Evolutionary conservation across 1,140 invertebrate species (phyloP), one percentile per base, ranked within the genome.

Genomic region (Argopecten irradians): DNA sequence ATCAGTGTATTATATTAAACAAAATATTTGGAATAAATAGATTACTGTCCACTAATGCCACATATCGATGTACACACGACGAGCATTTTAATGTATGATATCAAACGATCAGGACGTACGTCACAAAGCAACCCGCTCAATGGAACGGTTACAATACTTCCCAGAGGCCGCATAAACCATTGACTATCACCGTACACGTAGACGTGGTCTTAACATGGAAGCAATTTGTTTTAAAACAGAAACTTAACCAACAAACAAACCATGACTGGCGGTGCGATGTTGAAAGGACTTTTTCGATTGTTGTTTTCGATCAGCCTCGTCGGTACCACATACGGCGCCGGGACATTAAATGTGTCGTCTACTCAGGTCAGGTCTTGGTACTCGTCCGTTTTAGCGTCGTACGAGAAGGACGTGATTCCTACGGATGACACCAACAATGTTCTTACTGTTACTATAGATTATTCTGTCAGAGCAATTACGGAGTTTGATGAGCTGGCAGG

Each of bases 381-480:
- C n/a, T 28, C 55, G 55, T 1, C 55, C n/a, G 55, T 71, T n/a
- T n/a, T 71, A 16, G 22, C 55, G 55, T 71, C 34, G 0, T 90
- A 90, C 34, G 85, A 88, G 19, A 87, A 90, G 28, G 39, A 88
- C n/a, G 34, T 71, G 19, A 87, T 90, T 41, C 89, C 89, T 7
- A 90, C 35, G 34, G 83, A 28, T 13, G 84, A 85, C 22, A 87
- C 88, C 22, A 71, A 36, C 1, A 83, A 87, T 34, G 32, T n/a
- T 13, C 28, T 90, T 19, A 19, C 13, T 33, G 87, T 90, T 0
- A 88, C 33, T 8, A 83, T 90, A 22, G 43, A 84, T 16, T 88
- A 88, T 35, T 83, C 55, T n/a, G 41, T 90, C 0, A 87, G 88
- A 35, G 87, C 84, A 16, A 88, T 90, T 14, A 87, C 82, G 19